Conservation (phyloP, 2,888 invertebrate genomes). For the Stenolophus ochropezus region DNA sequence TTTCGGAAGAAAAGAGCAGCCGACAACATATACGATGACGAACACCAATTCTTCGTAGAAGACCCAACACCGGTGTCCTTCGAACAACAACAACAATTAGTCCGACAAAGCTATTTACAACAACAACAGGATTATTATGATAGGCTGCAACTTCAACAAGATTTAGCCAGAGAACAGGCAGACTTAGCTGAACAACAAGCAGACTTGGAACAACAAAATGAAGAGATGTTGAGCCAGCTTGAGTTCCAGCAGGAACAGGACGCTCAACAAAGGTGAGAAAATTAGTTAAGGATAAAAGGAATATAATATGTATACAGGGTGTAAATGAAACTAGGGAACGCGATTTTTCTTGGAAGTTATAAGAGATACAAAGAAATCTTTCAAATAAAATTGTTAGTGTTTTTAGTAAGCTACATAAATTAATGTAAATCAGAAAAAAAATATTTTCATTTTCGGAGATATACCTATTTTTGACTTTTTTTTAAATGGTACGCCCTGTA, state of each 20-base stretch:
- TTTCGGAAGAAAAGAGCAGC: conserved; percentile 19
- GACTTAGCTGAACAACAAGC: conserved; percentile 6
- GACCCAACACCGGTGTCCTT: conserved; percentile 3
- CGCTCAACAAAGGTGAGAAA: conserved; percentile 16
- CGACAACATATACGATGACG: neutral
- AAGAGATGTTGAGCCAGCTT: conserved; percentile 38
- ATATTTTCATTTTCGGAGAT: too few relatives aligned
- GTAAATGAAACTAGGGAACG: too few relatives aligned
- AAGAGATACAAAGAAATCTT: too few relatives aligned
- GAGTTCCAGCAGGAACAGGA: conserved; percentile 26
- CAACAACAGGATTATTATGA: conserved; percentile 3
- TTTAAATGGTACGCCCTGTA: too few relatives aligned
- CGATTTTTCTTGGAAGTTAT: too few relatives aligned
- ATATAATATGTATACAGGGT: too few relatives aligned
- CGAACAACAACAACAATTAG: conserved; percentile 5
- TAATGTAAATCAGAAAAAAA: too few relatives aligned
- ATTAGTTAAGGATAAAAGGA: neutral
- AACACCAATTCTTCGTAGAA: neutral
- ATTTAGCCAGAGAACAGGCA: neutral
- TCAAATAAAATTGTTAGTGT: too few relatives aligned
- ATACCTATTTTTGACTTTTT: too few relatives aligned
- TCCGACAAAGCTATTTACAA: neutral
- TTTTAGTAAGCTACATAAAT: too few relatives aligned
- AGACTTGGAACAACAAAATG: conserved; percentile 20
- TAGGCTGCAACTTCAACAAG: neutral